Evolutionary conservation across 2,113 vertebrate species (phyloP).

Genomic region (Hippopotamus amphibius): DNA sequence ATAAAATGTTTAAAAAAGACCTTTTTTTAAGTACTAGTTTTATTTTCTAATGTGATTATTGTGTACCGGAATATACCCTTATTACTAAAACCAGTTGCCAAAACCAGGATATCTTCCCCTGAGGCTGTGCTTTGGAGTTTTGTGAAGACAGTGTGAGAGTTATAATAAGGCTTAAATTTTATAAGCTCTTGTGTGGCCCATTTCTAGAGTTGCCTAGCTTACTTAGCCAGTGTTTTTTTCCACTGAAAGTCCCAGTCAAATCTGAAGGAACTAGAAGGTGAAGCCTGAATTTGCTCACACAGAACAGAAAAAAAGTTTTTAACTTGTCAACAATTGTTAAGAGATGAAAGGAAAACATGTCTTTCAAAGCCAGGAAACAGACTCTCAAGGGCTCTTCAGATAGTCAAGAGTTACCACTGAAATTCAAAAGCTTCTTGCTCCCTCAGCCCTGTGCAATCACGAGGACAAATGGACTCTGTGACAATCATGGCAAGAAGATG

Average conservation of each 20-base stretch:
- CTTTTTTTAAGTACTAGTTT: background rate
- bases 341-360: background rate
- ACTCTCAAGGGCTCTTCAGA: background rate
- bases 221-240: background rate
- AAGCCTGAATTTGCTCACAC: background rate
- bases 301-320: constrained; percentile 16
- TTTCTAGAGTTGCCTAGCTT: background rate
- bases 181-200: background rate
- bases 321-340: background rate
- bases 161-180: background rate
- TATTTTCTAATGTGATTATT: background rate
- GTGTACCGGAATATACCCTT: background rate
- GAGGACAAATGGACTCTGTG: background rate
- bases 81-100: background rate
- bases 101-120: background rate
- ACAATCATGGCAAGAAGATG: background rate
- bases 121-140: background rate
- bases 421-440: background rate
- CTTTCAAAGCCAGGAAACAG: background rate
- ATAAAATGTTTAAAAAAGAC: background rate
- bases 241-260: background rate
- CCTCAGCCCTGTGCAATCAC: background rate
- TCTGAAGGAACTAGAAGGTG: background rate
- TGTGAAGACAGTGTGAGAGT: background rate
- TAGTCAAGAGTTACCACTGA: background rate